These are phyloP conservation scores for Anastrepha obliqua DNA, from an alignment of 1,140 invertebrate species.

Conservation along the genomic window DNA sequence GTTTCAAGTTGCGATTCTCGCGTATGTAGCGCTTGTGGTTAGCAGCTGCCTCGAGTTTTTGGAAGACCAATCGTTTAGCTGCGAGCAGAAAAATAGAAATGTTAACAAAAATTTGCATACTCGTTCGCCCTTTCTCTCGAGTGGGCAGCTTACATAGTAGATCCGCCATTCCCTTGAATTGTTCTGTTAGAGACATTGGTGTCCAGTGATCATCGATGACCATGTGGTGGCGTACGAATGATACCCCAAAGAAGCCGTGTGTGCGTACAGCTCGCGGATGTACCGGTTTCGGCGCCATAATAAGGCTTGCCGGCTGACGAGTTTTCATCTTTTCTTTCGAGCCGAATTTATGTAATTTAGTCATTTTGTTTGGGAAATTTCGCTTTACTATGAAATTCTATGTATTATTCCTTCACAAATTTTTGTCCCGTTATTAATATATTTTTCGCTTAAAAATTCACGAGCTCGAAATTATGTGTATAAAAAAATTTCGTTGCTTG, in stretches of 20 bases:
- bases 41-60: constrained; percentile 64
- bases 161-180: constrained; percentile 68
- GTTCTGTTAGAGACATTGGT: constrained; percentile 65
- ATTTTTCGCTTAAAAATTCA: neutral
- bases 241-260: constrained; percentile 69
- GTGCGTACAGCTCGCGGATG: constrained; percentile 65
- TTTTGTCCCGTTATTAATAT: neutral
- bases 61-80: constrained; percentile 67
- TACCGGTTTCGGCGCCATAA: constrained; percentile 66
- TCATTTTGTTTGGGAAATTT: neutral
- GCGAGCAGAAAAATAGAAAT: neutral
- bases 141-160: constrained; percentile 64
- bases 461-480: neutral
- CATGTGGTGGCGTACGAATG: constrained; percentile 66
- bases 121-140: neutral
- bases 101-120: neutral
- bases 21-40: constrained; percentile 63
- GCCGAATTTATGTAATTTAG: neutral
- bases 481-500: neutral
- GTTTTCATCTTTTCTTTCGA: neutral
- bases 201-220: constrained; percentile 69
- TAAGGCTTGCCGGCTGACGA: constrained; percentile 54
- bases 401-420: neutral
- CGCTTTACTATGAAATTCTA: neutral
- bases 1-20: constrained; percentile 64